Conservation (phyloP, 1,140 invertebrate species). For the Prorops nasuta region DNA sequence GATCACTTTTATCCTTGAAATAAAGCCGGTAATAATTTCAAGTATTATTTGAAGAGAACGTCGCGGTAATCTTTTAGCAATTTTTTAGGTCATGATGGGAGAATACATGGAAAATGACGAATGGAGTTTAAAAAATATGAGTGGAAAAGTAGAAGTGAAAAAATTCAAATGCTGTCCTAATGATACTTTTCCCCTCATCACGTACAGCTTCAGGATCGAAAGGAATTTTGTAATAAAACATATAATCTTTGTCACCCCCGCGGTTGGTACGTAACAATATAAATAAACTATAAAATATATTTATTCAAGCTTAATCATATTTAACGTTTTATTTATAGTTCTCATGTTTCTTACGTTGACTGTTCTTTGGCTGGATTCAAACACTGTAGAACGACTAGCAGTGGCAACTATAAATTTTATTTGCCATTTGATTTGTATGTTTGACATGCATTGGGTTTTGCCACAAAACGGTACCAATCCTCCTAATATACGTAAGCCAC, state of each 20-base stretch:
- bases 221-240: conserved; percentile 44
- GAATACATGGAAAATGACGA: too few species aligned
- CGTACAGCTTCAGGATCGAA: conserved; percentile 48
- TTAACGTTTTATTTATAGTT: conserved; percentile 39
- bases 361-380: conserved; percentile 49
- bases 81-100: too few species aligned
- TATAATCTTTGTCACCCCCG: conserved; percentile 49
- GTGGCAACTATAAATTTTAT: conserved; percentile 53
- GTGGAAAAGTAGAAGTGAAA: conserved; percentile 20
- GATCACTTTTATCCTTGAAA: conserved; percentile 52
- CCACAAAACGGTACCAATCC: conserved; percentile 45
- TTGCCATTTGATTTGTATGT: conserved; percentile 51
- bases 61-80: too few species aligned
- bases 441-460: conserved; percentile 48
- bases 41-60: too few species aligned
- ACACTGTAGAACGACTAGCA: conserved; percentile 46
- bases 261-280: conserved; percentile 45
- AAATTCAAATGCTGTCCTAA: conserved; percentile 51
- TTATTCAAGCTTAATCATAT: not conserved
- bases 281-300: conserved; percentile 1
- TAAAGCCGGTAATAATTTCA: too few species aligned
- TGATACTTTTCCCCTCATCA: conserved; percentile 52
- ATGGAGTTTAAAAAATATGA: conserved; percentile 42
- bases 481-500: conserved; percentile 39
- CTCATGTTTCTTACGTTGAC: conserved; percentile 53